Percentiles rank a stretch among this genome's conserved stretches.
Evolutionary conservation across 30 jellyfish, hydroid and myxozoan species (phyloP).

Genomic region (Rhopilema esculentum): DNA sequence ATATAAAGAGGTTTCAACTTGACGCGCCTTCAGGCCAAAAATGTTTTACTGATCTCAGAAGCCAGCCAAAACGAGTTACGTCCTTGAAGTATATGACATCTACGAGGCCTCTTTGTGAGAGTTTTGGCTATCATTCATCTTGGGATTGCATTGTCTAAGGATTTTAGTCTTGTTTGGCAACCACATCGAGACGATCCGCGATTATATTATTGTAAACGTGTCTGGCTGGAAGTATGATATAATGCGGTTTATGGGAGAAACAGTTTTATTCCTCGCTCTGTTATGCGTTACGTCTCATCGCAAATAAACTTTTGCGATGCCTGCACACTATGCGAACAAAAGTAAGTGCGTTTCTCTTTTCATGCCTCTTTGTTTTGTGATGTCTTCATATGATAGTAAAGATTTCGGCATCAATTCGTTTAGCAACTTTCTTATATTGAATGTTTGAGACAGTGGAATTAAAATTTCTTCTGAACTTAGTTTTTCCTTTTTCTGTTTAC

Average conservation of each 20-base stretch:
- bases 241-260: not conserved
- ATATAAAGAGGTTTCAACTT: no score
- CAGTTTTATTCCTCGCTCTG: not conserved
- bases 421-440: no score
- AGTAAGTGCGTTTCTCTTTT: slow-evolving; percentile 21
- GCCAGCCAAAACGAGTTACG: not conserved
- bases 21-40: no score
- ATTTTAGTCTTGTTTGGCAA: slow-evolving; percentile 22
- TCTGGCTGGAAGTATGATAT: not conserved
- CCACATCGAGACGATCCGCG: slow-evolving; percentile 15
- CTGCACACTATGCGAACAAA: slow-evolving; percentile 24
- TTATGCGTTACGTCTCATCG: not conserved
- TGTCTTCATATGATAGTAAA: not conserved
- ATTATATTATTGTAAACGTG: not conserved
- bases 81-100: not conserved
- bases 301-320: slow-evolving; percentile 10
- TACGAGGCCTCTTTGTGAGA: not conserved
- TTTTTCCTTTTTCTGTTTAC: not conserved
- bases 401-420: no score
- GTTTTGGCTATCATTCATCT: slow-evolving; percentile 46
- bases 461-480: not conserved
- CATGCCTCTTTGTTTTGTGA: not conserved
- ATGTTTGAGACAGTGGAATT: not conserved
- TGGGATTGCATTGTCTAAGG: slow-evolving; percentile 18
- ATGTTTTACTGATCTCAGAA: no score